Base-by-base conservation (phyloP, 2,888 invertebrate species). In the Morpho deidamia region DNA sequence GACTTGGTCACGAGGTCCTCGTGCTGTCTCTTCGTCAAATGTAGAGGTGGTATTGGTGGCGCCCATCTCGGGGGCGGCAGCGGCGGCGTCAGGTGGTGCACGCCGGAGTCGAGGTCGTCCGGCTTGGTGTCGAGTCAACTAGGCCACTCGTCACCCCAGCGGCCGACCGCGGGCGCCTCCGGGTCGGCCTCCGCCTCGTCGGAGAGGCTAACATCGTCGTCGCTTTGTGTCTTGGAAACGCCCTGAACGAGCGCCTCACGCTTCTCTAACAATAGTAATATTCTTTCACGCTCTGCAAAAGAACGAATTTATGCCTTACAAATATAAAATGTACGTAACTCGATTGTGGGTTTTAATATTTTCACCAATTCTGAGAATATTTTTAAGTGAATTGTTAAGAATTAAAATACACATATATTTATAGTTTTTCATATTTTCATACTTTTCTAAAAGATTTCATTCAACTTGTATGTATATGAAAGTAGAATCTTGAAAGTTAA, bases 91-190 rank as follows among this genome's bases (percentile, higher is more conserved):
- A 76, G 71, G 74, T 68, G 70, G 60, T 68, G 69, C 72, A 68
- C 68, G 73, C 68, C 73, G 67, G 78, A 71, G 72, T 66, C 64
- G 47, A 56, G 45, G 63, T 66, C 72, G 65, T 68, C 76, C 69
- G 69, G 64, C 66, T 66, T 80, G 89, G 90, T 89, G 92, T 93
- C 94, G 97, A 97, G 97, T 97, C 97, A 97, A 96, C 97, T 97
- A 91, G 97, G 97, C 97, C 97, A 97, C 90, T 97, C 96, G 91
- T 94, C 94, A 86, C 96, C 96, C 96, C 96, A 97, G 70, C 96
- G 94, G 79, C 95, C 96, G 81, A 96, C 96, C 80, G 94, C 92
- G 90, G 96, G 96, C 89, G 94, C 75, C 61, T 75, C 75, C 72
- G 84, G 76, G 84, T 91, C 91, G 73, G 90, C 91, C 83, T 89